Evolutionary conservation across 2,113 vertebrate species (phyloP), one percentile per base, ranked within the genome.

Genomic region (Phrynosoma platyrhinos): DNA sequence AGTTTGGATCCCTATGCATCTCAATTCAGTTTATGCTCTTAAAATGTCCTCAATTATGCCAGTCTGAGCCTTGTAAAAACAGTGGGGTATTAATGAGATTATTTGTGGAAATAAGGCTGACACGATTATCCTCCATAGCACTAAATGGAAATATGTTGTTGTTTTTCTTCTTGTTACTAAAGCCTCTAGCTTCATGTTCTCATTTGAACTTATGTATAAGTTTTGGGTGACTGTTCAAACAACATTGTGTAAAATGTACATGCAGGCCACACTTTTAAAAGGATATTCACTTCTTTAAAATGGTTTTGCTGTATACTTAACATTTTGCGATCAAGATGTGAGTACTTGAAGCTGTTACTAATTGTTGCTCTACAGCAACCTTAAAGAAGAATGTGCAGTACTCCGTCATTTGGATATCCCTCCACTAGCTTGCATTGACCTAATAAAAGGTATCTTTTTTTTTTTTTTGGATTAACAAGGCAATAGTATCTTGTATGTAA

Each of bases 11-110:
- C 62, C 25, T 78, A 76, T 77, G 87, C 72, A 83, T 83, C 87
- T 88, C 83, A 88, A 83, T 88, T 88, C 80, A 77, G 80, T 76
- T 88, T 88, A 72, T 88, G 80, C 64, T 88, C 87, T 88, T 88
- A 88, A 88, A 83, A 83, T 30, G 62, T 83, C 80, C 87, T 88
- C 80, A 78, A 53, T 88, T 83, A 78, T 88, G 81, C 68, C 72
- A 88, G 18, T 55, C 14, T 68, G 80, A 88, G 77, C 80, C 87
- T 83, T 88, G 87, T 68, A 77, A 88, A 83, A 83, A 66, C 87
- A 88, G 87, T 68, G 80, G 80, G 80, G n/a, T 82, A 77, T 88
- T 78, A 88, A 88, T 77, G 80, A 88, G 58, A 83, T 83, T 88
- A 83, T 83, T 82, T 68, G 79, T 72, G 75, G 87, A 77, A 88